Percentiles rank a stretch among this genome's conserved stretches.
Conservation (phyloP, 1,140 invertebrate genomes). For the Palaemon carinicauda region DNA sequence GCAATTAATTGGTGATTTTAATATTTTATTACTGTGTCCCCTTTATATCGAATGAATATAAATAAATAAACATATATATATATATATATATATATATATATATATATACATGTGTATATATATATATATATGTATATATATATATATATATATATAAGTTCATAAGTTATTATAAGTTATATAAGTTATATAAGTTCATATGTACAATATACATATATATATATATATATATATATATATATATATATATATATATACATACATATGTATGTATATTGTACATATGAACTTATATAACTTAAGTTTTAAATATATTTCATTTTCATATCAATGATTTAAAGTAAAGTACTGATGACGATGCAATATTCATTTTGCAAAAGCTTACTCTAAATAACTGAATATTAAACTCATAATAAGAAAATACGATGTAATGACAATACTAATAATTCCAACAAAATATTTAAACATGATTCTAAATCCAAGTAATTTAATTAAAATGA, state of each 20-base stretch:
- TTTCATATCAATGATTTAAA: background rate
- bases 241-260: background rate
- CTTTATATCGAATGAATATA: background rate
- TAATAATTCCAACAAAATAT: background rate
- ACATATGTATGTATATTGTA: background rate
- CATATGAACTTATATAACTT: background rate
- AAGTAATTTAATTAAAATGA: background rate
- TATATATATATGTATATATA: constrained; percentile 24
- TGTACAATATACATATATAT: background rate
- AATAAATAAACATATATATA: background rate
- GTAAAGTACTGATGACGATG: background rate
- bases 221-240: background rate
- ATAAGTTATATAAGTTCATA: constrained; percentile 7
- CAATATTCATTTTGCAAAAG: background rate
- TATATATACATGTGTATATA: background rate
- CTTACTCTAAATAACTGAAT: background rate
- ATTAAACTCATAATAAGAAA: background rate
- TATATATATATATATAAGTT: background rate
- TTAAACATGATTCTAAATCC: background rate
- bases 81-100: background rate
- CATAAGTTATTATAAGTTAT: no score
- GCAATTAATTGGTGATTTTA: background rate
- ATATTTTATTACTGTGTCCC: background rate
- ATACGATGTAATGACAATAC: background rate
- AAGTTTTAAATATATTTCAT: background rate